Percentiles rank a stretch among this genome's conserved stretches.
These are phyloP conservation scores for Sceloporus undulatus DNA, from an alignment of 2,113 vertebrate species.

Conservation along the genomic window DNA sequence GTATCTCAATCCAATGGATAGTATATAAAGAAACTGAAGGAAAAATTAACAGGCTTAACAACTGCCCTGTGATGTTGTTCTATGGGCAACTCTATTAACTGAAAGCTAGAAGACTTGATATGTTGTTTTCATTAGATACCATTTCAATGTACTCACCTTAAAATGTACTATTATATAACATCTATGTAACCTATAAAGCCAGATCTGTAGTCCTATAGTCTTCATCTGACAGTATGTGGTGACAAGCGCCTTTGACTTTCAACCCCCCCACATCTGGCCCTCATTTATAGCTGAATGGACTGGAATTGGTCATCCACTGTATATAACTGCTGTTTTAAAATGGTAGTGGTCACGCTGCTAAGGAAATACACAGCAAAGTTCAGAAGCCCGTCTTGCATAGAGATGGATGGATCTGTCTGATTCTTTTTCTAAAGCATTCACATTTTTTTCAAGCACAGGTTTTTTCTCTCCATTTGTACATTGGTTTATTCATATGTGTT, in stretches of 20 bases:
- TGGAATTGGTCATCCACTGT: not conserved
- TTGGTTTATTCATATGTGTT: not conserved
- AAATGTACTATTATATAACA: not conserved
- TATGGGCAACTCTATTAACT: not conserved
- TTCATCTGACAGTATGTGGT: not conserved
- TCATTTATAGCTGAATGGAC: not conserved
- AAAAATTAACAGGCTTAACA: not conserved
- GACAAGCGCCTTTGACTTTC: not conserved
- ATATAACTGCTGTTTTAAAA: not conserved
- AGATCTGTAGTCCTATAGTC: not conserved
- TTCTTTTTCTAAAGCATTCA: not conserved
- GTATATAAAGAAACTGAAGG: not conserved
- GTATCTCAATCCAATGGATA: not conserved
- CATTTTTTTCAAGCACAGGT: not conserved
- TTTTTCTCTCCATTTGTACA: not conserved
- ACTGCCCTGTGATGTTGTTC: not conserved
- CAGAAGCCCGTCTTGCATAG: not conserved
- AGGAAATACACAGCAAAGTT: not conserved
- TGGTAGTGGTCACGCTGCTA: not conserved
- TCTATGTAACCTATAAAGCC: not conserved
- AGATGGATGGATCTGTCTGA: not conserved
- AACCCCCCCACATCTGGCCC: not conserved
- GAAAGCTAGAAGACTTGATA: not conserved
- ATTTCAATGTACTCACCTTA: conserved; percentile 3
- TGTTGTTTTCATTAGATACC: not conserved